These are phyloP conservation scores for Gryon sp. DNA, from an alignment of 1,140 invertebrate genomes.

Conservation along the genomic window DNA sequence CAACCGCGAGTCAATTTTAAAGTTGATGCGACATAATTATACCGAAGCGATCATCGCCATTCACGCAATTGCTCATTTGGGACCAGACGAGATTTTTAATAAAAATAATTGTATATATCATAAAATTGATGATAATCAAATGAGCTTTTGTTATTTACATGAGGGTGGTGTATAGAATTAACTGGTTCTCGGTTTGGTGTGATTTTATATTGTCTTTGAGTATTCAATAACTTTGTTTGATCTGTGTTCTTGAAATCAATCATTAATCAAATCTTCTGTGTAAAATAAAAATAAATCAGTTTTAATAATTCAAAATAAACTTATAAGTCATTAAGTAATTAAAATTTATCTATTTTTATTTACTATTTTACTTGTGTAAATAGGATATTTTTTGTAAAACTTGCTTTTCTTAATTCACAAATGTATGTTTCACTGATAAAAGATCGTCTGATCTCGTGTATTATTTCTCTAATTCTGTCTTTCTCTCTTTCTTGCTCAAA, in stretches of 20 bases:
- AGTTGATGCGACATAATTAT: slow-evolving; percentile 63
- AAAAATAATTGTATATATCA: neutral
- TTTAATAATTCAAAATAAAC: too few species aligned
- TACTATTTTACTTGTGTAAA: too few species aligned
- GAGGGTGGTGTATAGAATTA: neutral
- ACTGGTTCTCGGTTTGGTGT: slow-evolving; percentile 31
- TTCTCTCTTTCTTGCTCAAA: too few species aligned
- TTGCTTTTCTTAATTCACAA: too few species aligned
- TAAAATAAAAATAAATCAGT: neutral
- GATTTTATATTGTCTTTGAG: slow-evolving; percentile 40
- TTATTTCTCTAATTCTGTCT: neutral
- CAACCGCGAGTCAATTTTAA: slow-evolving; percentile 58
- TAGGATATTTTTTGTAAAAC: too few species aligned
- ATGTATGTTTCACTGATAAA: too few species aligned
- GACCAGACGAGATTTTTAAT: slow-evolving; percentile 21
- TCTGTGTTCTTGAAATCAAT: neutral
- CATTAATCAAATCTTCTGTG: neutral
- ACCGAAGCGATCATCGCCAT: slow-evolving; percentile 49
- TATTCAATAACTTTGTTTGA: neutral
- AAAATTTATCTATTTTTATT: too few species aligned
- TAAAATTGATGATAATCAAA: neutral
- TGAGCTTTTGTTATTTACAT: slow-evolving; percentile 30
- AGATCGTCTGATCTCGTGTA: slow-evolving; percentile 19
- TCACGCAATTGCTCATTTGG: slow-evolving; percentile 18
- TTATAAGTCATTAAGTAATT: too few species aligned